Conservation (phyloP, 2,888 invertebrate species). For the Noctua comes region DNA sequence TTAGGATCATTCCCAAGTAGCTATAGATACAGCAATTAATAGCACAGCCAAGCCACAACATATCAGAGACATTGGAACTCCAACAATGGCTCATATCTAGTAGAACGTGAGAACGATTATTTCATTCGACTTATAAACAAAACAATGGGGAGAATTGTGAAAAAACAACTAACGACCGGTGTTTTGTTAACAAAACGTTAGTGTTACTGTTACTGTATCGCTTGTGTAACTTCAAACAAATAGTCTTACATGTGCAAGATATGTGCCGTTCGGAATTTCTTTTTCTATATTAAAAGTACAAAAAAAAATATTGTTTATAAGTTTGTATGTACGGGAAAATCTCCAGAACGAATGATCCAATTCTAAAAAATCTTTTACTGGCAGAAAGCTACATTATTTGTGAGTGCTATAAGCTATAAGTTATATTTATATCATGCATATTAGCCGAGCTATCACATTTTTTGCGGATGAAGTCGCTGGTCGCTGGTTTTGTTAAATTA, state of each 20-base stretch:
- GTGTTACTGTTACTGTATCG: constrained; percentile 76
- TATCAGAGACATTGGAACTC: constrained; percentile 54
- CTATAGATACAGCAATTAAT: constrained; percentile 19
- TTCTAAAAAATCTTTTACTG: too few species aligned
- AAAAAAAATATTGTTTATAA: too few species aligned
- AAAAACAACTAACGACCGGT: constrained; percentile 76
- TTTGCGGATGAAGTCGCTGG: too few species aligned
- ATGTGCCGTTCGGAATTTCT: constrained; percentile 8
- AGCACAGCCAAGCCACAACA: constrained; percentile 36
- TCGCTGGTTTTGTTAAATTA: too few species aligned
- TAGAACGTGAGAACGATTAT: constrained; percentile 84
- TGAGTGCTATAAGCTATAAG: too few species aligned
- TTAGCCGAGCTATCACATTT: too few species aligned
- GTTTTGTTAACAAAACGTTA: constrained; percentile 80
- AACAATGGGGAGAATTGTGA: constrained; percentile 83
- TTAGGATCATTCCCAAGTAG: not conserved
- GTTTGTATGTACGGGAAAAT: too few species aligned
- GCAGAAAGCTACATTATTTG: too few species aligned
- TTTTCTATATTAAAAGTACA: not conserved
- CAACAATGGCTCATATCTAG: constrained; percentile 68
- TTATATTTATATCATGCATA: too few species aligned
- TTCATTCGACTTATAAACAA: constrained; percentile 75
- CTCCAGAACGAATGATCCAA: too few species aligned
- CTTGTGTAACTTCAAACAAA: constrained; percentile 72
- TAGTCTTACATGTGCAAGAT: constrained; percentile 41